Conservation (phyloP, 2,888 invertebrate species). For the Ariolimax columbianus region DNA sequence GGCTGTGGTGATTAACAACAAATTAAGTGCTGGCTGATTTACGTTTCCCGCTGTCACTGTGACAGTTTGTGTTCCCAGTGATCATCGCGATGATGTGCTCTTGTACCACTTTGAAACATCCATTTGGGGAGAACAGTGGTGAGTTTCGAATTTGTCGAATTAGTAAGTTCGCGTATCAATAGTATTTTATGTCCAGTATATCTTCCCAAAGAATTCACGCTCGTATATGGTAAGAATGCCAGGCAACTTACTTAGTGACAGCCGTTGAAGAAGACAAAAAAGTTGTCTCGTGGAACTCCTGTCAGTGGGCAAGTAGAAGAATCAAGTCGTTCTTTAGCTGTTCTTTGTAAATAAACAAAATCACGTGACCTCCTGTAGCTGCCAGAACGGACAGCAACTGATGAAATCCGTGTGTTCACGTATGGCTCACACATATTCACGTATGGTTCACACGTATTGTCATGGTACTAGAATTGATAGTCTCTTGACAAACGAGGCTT, state of each 20-base stretch:
- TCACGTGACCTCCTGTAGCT: constrained; percentile 7
- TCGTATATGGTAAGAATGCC: background rate
- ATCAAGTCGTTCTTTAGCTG: background rate
- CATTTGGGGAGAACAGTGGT: background rate
- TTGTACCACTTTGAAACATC: too few species aligned
- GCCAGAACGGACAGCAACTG: background rate
- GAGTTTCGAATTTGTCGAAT: background rate
- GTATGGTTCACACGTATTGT: too few species aligned
- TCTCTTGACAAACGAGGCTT: too few species aligned
- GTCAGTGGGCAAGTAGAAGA: background rate
- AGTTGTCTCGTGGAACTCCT: background rate
- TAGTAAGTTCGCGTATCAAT: background rate
- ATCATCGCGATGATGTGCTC: too few species aligned
- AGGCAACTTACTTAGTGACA: background rate
- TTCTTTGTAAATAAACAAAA: constrained; percentile 39
- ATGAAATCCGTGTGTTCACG: too few species aligned
- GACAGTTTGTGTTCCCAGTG: too few species aligned
- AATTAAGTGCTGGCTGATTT: too few species aligned
- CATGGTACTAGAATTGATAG: too few species aligned
- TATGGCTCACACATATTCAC: too few species aligned
- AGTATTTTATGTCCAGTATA: background rate
- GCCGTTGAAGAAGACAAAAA: background rate
- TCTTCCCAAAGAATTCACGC: background rate
- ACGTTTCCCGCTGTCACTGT: too few species aligned
- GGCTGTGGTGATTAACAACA: too few species aligned